A percentile compares a stretch with the other conserved stretches of the same genome.
These are phyloP conservation scores for Galemys pyrenaicus DNA, from an alignment of 2,113 vertebrate species.

Conservation along the genomic window DNA sequence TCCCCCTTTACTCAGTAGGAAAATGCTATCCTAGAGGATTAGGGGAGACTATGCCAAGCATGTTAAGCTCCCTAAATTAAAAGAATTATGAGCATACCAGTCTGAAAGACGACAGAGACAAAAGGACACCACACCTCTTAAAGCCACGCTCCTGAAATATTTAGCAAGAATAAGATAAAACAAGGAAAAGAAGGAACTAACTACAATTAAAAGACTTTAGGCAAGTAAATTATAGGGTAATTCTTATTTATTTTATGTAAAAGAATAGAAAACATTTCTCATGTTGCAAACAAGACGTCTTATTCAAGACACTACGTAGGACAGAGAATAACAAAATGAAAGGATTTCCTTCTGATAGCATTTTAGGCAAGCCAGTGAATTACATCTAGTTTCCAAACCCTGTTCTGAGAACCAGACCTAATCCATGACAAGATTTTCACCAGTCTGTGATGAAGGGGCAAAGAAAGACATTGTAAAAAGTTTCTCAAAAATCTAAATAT, in stretches of 20 bases:
- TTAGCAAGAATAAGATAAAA: background rate
- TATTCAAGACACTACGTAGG: background rate
- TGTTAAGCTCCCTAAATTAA: slow-evolving; percentile 36
- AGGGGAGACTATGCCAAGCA: background rate
- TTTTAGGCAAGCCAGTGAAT: background rate
- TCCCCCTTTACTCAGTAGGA: background rate
- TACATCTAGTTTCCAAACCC: background rate
- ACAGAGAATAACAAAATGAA: background rate
- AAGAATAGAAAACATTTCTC: background rate
- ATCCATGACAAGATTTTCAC: background rate
- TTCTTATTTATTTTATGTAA: background rate
- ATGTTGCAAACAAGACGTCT: background rate
- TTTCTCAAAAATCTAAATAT: background rate
- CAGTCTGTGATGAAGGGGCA: background rate
- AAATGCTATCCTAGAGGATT: background rate
- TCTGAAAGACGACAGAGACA: background rate
- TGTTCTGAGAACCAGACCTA: background rate
- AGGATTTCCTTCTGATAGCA: background rate
- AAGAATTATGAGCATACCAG: slow-evolving; percentile 27
- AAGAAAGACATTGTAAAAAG: background rate
- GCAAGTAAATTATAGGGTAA: background rate
- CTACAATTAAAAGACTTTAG: background rate
- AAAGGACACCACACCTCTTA: background rate
- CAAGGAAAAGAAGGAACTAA: background rate
- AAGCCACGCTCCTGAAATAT: background rate